These are phyloP conservation scores for Berghia stephanieae DNA, from an alignment of 1,140 invertebrate genomes.

Conservation along the genomic window DNA sequence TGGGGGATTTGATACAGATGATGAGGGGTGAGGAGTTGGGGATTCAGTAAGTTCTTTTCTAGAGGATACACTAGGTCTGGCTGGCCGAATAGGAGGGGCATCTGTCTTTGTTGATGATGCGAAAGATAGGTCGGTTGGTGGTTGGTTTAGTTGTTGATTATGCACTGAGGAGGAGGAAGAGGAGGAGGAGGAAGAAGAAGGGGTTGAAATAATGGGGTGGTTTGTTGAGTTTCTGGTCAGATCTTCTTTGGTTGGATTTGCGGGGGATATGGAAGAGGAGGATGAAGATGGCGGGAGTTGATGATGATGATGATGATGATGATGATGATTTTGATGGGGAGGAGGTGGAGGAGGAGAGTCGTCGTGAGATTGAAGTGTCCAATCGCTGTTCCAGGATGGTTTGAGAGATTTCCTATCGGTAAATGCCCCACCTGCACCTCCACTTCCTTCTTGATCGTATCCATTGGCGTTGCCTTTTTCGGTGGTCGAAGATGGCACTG, in stretches of 20 bases:
- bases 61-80: neutral
- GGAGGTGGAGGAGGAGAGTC: neutral
- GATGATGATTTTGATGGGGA: neutral
- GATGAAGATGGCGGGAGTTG: too few species aligned
- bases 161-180: too few species aligned
- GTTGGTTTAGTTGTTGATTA: too few species aligned
- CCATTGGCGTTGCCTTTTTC: neutral
- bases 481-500: constrained; percentile 35
- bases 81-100: too few species aligned
- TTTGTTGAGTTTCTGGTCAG: too few species aligned
- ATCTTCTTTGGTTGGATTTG: too few species aligned
- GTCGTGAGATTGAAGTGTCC: neutral
- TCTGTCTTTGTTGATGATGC: too few species aligned
- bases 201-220: too few species aligned
- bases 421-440: constrained; percentile 17
- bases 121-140: too few species aligned
- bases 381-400: constrained; percentile 41
- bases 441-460: neutral
- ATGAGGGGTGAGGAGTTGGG: neutral
- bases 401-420: constrained; percentile 31
- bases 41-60: neutral
- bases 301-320: neutral
- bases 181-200: too few species aligned
- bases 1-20: neutral
- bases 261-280: too few species aligned